A percentile compares a stretch with the other conserved stretches of the same genome.
Evolutionary conservation across 1,140 invertebrate genomes (phyloP).

Genomic region (Heliconius melpomene): DNA sequence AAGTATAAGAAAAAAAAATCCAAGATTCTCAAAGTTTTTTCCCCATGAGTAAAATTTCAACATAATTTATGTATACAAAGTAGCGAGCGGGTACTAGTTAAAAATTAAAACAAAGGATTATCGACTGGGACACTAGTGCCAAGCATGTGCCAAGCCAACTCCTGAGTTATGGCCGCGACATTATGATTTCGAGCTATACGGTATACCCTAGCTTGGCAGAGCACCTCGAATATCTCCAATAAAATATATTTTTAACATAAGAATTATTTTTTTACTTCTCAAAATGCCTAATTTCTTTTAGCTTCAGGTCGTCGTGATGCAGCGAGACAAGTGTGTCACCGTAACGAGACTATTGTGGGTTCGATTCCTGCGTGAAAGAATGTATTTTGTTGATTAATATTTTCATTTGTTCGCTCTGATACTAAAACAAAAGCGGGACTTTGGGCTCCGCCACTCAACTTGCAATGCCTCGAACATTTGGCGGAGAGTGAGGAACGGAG

Average conservation of each 20-base stretch:
- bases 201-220: conserved; percentile 12
- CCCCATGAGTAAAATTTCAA: background rate
- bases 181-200: conserved; percentile 26
- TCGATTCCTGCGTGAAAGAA: too few species aligned
- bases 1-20: background rate
- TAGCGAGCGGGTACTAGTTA: conserved; percentile 6
- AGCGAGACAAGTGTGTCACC: too few species aligned
- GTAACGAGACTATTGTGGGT: too few species aligned
- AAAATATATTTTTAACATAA: background rate
- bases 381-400: too few species aligned
- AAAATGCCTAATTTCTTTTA: too few species aligned
- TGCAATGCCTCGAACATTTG: too few species aligned
- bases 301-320: too few species aligned
- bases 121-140: conserved; percentile 20
- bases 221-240: background rate
- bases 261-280: background rate
- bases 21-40: background rate
- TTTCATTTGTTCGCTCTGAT: too few species aligned
- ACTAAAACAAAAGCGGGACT: too few species aligned
- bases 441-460: too few species aligned
- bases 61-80: conserved; percentile 1
- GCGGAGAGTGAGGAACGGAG: too few species aligned
- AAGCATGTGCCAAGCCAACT: conserved; percentile 14
- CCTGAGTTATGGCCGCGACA: conserved; percentile 31
- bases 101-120: conserved; percentile 22